Evolutionary conservation across 2,888 invertebrate genomes (phyloP).

Genomic region (Volucella inanis): DNA sequence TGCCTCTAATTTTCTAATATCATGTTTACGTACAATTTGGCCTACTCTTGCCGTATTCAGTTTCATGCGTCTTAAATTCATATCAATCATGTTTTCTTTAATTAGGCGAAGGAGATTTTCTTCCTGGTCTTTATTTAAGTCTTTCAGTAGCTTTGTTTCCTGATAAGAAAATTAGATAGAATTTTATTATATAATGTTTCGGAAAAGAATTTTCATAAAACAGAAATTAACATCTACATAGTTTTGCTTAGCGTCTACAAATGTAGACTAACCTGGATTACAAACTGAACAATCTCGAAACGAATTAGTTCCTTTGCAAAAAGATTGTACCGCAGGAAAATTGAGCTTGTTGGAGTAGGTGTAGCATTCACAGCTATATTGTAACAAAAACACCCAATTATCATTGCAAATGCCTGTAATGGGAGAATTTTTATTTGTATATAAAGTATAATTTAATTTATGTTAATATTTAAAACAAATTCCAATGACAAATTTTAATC

Average conservation of each 20-base stretch:
- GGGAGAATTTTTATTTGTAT: not conserved
- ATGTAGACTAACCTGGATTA: constrained; percentile 20
- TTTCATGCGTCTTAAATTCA: constrained; percentile 29
- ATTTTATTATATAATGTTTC: not conserved
- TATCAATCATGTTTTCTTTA: constrained; percentile 21
- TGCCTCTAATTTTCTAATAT: not conserved
- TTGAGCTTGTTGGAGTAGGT: constrained; percentile 3
- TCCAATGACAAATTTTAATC: no score
- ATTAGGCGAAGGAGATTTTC: not conserved
- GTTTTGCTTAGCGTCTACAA: no score
- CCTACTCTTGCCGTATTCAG: constrained; percentile 3
- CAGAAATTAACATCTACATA: not conserved
- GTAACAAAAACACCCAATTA: constrained; percentile 24
- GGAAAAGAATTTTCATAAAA: not conserved
- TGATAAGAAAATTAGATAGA: not conserved
- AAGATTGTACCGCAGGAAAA: constrained; percentile 40
- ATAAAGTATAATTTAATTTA: not conserved
- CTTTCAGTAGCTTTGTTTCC: constrained; percentile 11
- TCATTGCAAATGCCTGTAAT: constrained; percentile 26
- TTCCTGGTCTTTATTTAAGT: not conserved
- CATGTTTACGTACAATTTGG: not conserved
- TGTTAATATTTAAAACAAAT: no score
- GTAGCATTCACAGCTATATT: not conserved
- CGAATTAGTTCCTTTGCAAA: constrained; percentile 25
- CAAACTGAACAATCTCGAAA: constrained; percentile 26